Conservation (phyloP, 1,140 invertebrate genomes). For the Homalodisca vitripennis region DNA sequence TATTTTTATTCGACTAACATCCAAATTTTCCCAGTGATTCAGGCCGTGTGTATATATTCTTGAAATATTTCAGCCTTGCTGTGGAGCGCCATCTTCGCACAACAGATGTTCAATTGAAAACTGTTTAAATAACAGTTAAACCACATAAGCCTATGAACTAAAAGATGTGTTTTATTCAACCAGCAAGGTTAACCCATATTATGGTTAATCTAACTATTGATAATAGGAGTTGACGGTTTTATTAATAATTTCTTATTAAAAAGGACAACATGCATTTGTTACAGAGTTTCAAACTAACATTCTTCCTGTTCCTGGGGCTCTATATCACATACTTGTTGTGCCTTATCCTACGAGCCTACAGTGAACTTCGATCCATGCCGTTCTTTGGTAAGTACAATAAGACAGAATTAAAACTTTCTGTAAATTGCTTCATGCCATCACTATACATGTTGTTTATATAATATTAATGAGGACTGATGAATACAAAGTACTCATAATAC, state of each 20-base stretch:
- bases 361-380: conserved; percentile 93
- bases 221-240: not conserved
- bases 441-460: too few species aligned
- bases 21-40: too few species aligned
- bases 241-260: not conserved
- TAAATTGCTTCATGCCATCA: too few species aligned
- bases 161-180: not conserved
- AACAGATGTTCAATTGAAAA: not conserved
- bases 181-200: not conserved
- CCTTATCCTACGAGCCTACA: conserved; percentile 86
- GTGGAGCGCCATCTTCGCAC: not conserved
- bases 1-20: too few species aligned
- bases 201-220: not conserved
- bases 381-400: conserved; percentile 81
- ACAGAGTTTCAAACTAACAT: conserved; percentile 82
- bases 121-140: not conserved
- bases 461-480: too few species aligned
- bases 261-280: conserved; percentile 45
- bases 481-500: too few species aligned
- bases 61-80: too few species aligned
- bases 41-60: too few species aligned
- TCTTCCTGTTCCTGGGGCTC: conserved; percentile 79
- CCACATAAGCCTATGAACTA: not conserved
- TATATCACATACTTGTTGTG: conserved; percentile 85
- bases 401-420: too few species aligned